These are phyloP conservation scores for Callinectes sapidus DNA, from an alignment of 2,888 invertebrate species.

Conservation along the genomic window DNA sequence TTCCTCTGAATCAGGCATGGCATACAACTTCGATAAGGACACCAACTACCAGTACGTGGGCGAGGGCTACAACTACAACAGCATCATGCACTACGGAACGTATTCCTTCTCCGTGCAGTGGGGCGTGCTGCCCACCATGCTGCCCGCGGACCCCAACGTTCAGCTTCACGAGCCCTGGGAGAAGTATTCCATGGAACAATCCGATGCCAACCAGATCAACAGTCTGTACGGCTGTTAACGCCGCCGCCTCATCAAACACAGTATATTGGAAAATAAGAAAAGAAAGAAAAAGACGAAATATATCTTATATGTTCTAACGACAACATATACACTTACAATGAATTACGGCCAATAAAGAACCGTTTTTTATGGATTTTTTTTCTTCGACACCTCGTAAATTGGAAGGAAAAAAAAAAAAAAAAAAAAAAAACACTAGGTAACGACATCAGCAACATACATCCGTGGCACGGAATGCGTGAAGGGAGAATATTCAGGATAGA, in stretches of 20 bases:
- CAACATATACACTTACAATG: too few species aligned
- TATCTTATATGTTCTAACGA: too few species aligned
- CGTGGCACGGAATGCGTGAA: too few species aligned
- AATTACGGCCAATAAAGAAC: too few species aligned
- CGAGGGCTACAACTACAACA: constrained; percentile 55
- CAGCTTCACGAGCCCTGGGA: constrained; percentile 40
- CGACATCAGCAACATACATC: too few species aligned
- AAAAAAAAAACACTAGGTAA: too few species aligned
- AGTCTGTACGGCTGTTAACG: constrained; percentile 32
- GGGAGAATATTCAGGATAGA: too few species aligned
- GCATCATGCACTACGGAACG: constrained; percentile 63
- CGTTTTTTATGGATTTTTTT: too few species aligned
- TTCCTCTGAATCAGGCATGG: constrained; percentile 26
- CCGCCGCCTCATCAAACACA: neutral
- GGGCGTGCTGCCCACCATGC: constrained; percentile 49
- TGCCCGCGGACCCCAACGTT: constrained; percentile 46
- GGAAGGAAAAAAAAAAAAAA: too few species aligned
- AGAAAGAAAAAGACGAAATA: too few species aligned
- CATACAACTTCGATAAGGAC: constrained; percentile 51
- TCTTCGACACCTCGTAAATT: too few species aligned
- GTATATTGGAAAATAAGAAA: too few species aligned
- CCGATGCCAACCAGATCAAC: constrained; percentile 54
- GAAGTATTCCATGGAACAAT: constrained; percentile 44
- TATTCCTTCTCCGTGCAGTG: constrained; percentile 56
- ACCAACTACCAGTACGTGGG: constrained; percentile 54